Conservation (phyloP, 1,140 invertebrate genomes). For the Druon quercuslanigerum region DNA sequence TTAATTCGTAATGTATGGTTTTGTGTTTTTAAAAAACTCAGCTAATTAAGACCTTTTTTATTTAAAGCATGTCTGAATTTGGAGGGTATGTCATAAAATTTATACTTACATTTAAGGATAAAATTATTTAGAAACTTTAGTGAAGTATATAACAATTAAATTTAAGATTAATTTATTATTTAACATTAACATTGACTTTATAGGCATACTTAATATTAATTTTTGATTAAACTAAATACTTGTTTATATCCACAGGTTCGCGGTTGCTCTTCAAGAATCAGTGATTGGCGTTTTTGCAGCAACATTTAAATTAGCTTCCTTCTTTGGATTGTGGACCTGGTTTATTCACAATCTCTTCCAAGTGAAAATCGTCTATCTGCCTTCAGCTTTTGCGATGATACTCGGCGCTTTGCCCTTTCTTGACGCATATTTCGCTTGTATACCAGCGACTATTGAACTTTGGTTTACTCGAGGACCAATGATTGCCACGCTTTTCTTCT, state of each 20-base stretch:
- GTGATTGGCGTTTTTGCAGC: conserved; percentile 92
- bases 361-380: conserved; percentile 95
- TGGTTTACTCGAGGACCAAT: conserved; percentile 89
- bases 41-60: conserved; percentile 16
- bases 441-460: conserved; percentile 95
- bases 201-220: no score
- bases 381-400: conserved; percentile 93
- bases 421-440: conserved; percentile 94
- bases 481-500: conserved; percentile 85
- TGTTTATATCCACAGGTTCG: conserved; percentile 76
- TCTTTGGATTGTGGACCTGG: conserved; percentile 99
- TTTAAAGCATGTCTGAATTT: conserved; percentile 24
- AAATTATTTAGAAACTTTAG: conserved; percentile 7
- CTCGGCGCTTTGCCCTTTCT: conserved; percentile 96
- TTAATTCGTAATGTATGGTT: not conserved
- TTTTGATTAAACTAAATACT: no score
- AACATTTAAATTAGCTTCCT: conserved; percentile 96
- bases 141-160: not conserved
- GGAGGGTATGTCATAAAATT: conserved; percentile 54
- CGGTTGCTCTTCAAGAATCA: conserved; percentile 84
- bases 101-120: conserved; percentile 17
- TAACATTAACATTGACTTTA: not conserved
- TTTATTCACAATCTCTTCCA: conserved; percentile 96
- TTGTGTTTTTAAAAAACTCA: conserved; percentile 3
- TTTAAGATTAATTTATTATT: conserved; percentile 28